Evolutionary conservation across 1,140 invertebrate genomes (phyloP), one percentile per base, ranked within the genome.

Genomic region (Pseudomyrmex gracilis): DNA sequence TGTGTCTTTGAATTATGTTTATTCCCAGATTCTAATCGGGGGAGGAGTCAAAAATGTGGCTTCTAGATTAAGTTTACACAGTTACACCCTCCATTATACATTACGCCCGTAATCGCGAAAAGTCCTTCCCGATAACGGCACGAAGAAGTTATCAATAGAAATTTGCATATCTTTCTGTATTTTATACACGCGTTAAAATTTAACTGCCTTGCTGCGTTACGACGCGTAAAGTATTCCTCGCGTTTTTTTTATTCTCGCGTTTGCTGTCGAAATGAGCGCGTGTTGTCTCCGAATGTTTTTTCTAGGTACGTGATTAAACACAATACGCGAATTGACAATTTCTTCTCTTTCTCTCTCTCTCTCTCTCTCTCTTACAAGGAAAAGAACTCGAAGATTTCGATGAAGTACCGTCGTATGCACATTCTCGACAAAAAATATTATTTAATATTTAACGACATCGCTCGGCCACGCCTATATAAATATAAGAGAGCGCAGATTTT

Each of bases 1-100:
- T 78, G 51, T 78, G 57, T 78, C 51, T 78, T 70, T 78, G 76
- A 70, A 68, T 78, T 70, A 78, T 68, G 51, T 78, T 57, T 68
- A 78, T 70, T 78, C 51, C 58, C 53, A 58, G 76, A 78, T 78
- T 12, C 43, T 78, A 78, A 78, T 78, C 64, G 34, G 17, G 7
- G 4, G 51, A 78, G 20, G 13, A 68, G 53, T 68, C 43, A 47
- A 78, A 78, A 78, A 78, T 78, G 64, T 58, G 20, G 20, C 51
- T 78, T 15, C 64, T 24, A 57, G 64, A 70, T 78, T 58, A 78
- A 57, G 74, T 55, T 55, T 66, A 66, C 61, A n/a, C 12, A 24
- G 17, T 53, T 55, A 47, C 64, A 12, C 24, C 20, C 15, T 12
- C 73, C 51, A 13, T 51, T 76, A 76, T 20, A n/a, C n/a, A 76